Evolutionary conservation across 2,797 vertebrate species (phyloP).

Genomic region (Clamator glandarius): DNA sequence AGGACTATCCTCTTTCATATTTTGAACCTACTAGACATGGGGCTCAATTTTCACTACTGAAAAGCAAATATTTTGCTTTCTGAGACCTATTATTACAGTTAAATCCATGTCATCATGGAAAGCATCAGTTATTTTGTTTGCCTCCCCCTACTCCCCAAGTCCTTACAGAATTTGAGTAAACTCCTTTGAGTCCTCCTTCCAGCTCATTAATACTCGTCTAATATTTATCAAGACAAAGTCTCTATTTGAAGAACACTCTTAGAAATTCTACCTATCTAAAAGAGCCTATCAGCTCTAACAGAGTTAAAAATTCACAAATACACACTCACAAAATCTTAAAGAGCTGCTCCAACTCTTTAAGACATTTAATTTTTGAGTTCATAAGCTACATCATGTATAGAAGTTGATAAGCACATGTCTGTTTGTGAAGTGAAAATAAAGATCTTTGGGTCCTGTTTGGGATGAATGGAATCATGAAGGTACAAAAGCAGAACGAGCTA

Average conservation of each 20-base stretch:
- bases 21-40: not conserved
- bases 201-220: constrained; percentile 1
- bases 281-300: not conserved
- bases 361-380: not conserved
- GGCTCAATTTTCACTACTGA: not conserved
- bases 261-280: not conserved
- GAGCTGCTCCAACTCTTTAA: not conserved
- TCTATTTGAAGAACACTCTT: not conserved
- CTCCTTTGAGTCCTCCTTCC: not conserved
- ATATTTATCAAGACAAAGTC: not conserved
- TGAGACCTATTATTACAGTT: not conserved
- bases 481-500: not conserved
- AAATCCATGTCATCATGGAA: not conserved
- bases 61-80: not conserved
- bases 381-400: not conserved
- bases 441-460: not conserved
- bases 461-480: not conserved
- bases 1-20: not conserved
- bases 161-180: not conserved
- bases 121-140: not conserved
- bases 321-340: not conserved
- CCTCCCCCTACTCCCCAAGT: not conserved
- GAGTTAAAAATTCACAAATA: not conserved
- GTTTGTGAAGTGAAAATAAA: not conserved
- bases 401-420: not conserved